These are phyloP conservation scores for Dicyrtomina minuta DNA, from an alignment of 2,888 invertebrate genomes.

Conservation along the genomic window DNA sequence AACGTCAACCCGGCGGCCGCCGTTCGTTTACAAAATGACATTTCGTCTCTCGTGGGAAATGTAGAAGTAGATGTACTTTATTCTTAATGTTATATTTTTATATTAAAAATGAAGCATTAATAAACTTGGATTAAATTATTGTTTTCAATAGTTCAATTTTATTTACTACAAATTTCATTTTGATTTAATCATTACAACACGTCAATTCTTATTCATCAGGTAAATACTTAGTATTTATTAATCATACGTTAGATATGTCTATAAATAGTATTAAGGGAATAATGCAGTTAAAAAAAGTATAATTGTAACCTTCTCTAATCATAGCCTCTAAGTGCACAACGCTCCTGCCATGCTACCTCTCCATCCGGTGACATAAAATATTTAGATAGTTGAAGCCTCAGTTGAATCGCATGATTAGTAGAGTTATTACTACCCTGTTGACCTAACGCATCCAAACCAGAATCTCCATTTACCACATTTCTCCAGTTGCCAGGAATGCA, in stretches of 20 bases:
- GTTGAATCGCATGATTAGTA: neutral
- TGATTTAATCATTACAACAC: neutral
- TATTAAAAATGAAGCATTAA: too few species aligned
- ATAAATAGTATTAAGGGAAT: neutral
- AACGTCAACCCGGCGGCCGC: neutral
- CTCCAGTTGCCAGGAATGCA: slow-evolving; percentile 2
- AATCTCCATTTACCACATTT: neutral
- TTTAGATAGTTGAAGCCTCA: neutral
- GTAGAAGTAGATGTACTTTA: neutral
- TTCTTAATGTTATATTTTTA: too few species aligned
- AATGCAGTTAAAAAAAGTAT: neutral
- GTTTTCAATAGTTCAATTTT: neutral
- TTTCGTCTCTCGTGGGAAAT: neutral
- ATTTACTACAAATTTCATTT: slow-evolving; percentile 1
- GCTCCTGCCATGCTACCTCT: neutral
- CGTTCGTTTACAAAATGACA: neutral
- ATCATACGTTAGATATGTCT: neutral
- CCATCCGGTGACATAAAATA: slow-evolving; percentile 4
- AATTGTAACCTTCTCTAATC: too few species aligned
- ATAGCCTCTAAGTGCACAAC: slow-evolving; percentile 5
- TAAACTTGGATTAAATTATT: neutral
- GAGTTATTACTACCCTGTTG: slow-evolving; percentile 20
- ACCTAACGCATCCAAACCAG: neutral
- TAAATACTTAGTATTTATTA: neutral
- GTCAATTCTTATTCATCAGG: neutral